Percentiles rank a stretch among this genome's conserved stretches.
phyloP scores from a whole-genome alignment of 2,113 vertebrate species.

The Mesembrinibis cayennensis region DNA sequence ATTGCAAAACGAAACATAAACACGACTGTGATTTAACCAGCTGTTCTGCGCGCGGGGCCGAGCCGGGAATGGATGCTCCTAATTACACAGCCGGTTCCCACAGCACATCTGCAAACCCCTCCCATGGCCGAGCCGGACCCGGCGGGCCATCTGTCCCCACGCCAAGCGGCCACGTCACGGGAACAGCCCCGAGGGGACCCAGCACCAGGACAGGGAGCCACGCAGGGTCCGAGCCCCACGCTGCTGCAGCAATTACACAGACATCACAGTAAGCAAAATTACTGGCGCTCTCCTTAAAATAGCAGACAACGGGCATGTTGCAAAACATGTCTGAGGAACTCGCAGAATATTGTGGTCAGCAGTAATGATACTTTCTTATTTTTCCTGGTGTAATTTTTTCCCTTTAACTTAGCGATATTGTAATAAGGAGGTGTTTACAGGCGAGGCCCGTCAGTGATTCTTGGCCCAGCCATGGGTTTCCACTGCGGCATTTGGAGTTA shows the following conservation, averaged over 20 bases:
- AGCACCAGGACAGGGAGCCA: rapidly evolving
- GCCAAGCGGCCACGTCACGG: rapidly evolving
- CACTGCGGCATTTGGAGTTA: neutral
- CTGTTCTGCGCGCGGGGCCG: neutral
- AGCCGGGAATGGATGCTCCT: neutral
- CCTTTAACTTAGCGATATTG: neutral
- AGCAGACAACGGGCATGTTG: rapidly evolving
- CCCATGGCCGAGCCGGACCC: neutral
- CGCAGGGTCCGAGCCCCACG: neutral
- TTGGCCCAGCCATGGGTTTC: neutral
- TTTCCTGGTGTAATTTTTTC: neutral
- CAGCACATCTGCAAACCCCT: neutral
- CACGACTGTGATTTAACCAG: neutral
- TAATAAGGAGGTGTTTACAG: neutral
- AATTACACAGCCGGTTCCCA: neutral
- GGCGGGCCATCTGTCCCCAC: neutral
- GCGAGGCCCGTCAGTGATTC: rapidly evolving
- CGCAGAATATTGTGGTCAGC: neutral
- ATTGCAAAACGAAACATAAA: neutral
- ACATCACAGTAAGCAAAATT: neutral
- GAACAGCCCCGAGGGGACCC: neutral
- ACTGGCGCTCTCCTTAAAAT: neutral
- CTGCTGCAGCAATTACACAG: neutral
- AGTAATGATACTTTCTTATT: neutral
- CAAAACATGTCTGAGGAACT: neutral